Evolutionary conservation across 2,113 vertebrate genomes (phyloP).

Genomic region (Ammospiza caudacuta): DNA sequence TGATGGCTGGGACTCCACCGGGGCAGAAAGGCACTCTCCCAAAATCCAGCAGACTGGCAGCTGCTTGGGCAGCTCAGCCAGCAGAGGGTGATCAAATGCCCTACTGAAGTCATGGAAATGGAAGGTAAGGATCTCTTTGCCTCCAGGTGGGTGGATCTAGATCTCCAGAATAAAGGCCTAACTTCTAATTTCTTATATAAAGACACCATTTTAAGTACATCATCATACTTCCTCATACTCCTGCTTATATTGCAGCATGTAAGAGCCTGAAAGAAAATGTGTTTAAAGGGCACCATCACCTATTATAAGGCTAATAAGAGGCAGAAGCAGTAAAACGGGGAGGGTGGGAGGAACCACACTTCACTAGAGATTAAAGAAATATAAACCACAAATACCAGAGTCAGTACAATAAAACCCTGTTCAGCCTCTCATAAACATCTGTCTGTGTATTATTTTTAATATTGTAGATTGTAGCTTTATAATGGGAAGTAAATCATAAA

Average conservation of each 20-base stretch:
- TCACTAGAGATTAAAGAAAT: constrained; percentile 35
- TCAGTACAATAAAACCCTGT: constrained; percentile 46
- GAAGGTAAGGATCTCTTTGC: neutral
- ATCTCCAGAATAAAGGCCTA: neutral
- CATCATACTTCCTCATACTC: neutral
- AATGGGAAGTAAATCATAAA: constrained; percentile 46
- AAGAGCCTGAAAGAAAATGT: neutral
- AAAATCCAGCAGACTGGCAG: neutral
- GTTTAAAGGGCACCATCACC: neutral
- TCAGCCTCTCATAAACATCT: constrained; percentile 62
- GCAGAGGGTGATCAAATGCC: constrained; percentile 23
- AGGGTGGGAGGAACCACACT: constrained; percentile 4
- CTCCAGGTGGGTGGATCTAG: neutral
- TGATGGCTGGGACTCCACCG: neutral
- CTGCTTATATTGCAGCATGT: neutral
- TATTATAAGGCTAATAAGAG: neutral
- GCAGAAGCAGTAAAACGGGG: neutral
- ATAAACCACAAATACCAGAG: constrained; percentile 38
- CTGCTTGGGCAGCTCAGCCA: neutral
- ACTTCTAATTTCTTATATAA: neutral
- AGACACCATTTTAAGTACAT: neutral
- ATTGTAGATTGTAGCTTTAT: constrained; percentile 39
- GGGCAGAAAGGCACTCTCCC: neutral
- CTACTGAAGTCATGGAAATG: neutral
- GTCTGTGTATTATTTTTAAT: constrained; percentile 60